Base-by-base conservation (phyloP, 2,888 invertebrate species). In the Lasioglossum oenotherae region DNA sequence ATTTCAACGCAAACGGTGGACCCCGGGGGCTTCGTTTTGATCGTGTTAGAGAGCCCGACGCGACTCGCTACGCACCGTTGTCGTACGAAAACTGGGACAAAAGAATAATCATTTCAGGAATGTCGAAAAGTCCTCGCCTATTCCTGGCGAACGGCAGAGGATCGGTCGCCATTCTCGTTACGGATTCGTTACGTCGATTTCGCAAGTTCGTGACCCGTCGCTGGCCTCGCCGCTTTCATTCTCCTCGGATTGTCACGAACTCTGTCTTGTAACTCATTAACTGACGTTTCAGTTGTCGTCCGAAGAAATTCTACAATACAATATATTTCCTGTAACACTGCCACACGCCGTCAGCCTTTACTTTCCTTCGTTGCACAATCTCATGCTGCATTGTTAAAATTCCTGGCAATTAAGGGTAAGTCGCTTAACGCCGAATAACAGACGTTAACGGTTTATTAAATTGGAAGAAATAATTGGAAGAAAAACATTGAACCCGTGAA, bases 171-270 rank as follows among this genome's bases (percentile, higher is more conserved):
- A 64, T 44, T 31, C 72, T 46, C 38, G 46, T 84, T 78, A 80
- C 71, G 53, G 38, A 74, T 78, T 86, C 78, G 75, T 81, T 74
- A 81, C 80, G 67, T 72, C 73, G 31, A 85, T 71, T 78, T 64
- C 74, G 49, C 53, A 75, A 35, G 53, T 53, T 79, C 72, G 78
- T 79, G 75, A 74, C 74, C 74, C 35, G 78, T 41, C 82, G 87
- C 49, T 60, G 35, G 38, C 67, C 76, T 71, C 80, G 71, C 49
- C 69, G 41, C 38, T 78, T 77, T 57, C 53, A 4, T 75, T 76
- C 38, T 27, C 10, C n/a, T 44, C 6, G 60, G 44, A 2, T 46
- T 71, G 53, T 57, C 27, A 19, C 38, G 64, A 72, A 46, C 41
- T 64, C n/a, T 78, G 31, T 73, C 78, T 60, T 81, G 23, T 60